Evolutionary conservation across 2,797 vertebrate species (phyloP).

Genomic region (Rhincodon typus): DNA sequence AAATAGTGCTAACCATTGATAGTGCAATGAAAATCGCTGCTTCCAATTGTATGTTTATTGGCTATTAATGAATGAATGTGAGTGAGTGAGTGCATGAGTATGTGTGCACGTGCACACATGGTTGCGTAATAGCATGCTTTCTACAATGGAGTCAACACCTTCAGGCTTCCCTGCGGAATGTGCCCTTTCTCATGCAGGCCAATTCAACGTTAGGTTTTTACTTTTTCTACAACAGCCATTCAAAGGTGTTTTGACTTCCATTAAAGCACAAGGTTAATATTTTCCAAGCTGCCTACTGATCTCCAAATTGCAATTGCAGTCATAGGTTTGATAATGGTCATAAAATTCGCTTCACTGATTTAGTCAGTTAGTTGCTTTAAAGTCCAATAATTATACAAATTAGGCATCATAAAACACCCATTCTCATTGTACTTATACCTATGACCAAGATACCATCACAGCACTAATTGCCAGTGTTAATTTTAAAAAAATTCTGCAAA

Average conservation of each 20-base stretch:
- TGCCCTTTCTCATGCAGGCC: no score
- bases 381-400: slow-evolving; percentile 29
- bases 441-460: not conserved
- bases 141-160: not conserved
- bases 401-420: not conserved
- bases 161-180: not conserved
- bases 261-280: not conserved
- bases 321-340: not conserved
- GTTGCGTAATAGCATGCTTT: not conserved
- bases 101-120: no score
- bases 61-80: no score
- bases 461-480: not conserved
- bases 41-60: no score
- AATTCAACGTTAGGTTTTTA: not conserved
- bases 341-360: slow-evolving; percentile 28
- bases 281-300: not conserved
- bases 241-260: not conserved
- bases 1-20: no score
- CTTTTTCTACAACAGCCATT: not conserved
- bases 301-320: not conserved
- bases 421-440: not conserved
- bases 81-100: no score
- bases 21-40: no score
- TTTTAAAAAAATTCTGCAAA: not conserved
- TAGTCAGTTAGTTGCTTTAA: not conserved